Evolutionary conservation across 2,113 vertebrate genomes (phyloP).

Genomic region (Psilopogon haemacephalus): DNA sequence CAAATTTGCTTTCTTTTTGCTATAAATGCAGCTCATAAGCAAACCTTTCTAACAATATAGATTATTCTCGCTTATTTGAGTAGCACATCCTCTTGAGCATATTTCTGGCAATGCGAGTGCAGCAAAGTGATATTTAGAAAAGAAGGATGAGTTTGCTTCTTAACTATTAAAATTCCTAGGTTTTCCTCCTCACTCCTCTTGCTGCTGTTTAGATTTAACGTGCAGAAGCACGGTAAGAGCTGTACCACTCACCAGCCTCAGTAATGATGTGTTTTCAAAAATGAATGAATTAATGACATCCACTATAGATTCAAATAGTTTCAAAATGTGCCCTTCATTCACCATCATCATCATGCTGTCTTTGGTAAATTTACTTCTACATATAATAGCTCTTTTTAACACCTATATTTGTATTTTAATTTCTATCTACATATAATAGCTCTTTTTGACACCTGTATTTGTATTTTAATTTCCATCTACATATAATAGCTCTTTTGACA

Average conservation of each 20-base stretch:
- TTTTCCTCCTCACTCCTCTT: neutral
- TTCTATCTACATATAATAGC: neutral
- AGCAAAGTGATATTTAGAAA: neutral
- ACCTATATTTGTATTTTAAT: neutral
- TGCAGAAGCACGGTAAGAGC: neutral
- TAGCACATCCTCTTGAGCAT: neutral
- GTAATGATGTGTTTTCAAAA: neutral
- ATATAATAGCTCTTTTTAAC: neutral
- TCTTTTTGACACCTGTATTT: neutral
- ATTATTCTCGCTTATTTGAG: neutral
- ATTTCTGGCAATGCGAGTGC: neutral
- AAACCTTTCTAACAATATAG: neutral
- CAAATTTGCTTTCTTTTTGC: neutral
- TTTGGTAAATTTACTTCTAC: neutral
- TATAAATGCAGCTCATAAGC: neutral
- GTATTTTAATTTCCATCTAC: neutral
- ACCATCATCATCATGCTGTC: neutral
- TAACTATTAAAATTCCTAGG: neutral
- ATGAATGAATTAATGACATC: neutral
- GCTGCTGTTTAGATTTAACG: neutral
- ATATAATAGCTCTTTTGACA: neutral
- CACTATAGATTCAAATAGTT: neutral
- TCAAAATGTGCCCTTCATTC: neutral
- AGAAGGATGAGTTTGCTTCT: neutral
- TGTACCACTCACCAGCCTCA: neutral